A percentile compares a stretch with the other conserved stretches of the same genome.
Evolutionary conservation across 2,113 vertebrate species (phyloP).

Genomic region (Herpailurus yagouaroundi): DNA sequence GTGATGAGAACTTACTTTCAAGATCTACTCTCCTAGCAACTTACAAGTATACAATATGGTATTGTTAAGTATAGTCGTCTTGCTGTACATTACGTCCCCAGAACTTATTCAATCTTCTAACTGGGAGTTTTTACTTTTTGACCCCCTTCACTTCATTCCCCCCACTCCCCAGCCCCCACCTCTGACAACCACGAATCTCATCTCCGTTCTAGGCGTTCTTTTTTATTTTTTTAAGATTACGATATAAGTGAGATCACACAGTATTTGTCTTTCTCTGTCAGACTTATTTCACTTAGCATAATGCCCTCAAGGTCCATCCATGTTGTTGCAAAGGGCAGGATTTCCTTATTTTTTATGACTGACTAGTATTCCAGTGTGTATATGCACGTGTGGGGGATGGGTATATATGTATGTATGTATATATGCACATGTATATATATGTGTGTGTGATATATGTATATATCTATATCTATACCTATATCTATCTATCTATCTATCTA

Average conservation of each 20-base stretch:
- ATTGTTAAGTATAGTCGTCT: background rate
- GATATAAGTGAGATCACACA: background rate
- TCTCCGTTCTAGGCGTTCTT: background rate
- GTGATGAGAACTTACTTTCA: background rate
- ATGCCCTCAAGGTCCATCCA: background rate
- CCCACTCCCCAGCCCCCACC: background rate
- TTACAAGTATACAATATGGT: background rate
- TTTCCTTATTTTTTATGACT: background rate
- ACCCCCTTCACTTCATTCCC: background rate
- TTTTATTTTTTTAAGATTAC: background rate
- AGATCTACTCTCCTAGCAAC: background rate
- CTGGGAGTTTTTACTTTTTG: background rate
- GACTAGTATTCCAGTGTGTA: background rate
- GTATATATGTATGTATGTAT: no score
- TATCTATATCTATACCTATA: background rate
- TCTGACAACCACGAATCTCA: background rate
- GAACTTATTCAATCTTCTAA: background rate
- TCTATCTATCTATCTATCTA: no score
- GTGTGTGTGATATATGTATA: background rate
- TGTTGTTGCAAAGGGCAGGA: background rate
- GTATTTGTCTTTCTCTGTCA: constrained; percentile 3
- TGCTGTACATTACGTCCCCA: background rate
- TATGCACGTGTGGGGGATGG: background rate
- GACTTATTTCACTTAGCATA: background rate
- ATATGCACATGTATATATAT: background rate